These are phyloP conservation scores for Spea hammondii DNA, from an alignment of 2,797 vertebrate species.

Conservation along the genomic window DNA sequence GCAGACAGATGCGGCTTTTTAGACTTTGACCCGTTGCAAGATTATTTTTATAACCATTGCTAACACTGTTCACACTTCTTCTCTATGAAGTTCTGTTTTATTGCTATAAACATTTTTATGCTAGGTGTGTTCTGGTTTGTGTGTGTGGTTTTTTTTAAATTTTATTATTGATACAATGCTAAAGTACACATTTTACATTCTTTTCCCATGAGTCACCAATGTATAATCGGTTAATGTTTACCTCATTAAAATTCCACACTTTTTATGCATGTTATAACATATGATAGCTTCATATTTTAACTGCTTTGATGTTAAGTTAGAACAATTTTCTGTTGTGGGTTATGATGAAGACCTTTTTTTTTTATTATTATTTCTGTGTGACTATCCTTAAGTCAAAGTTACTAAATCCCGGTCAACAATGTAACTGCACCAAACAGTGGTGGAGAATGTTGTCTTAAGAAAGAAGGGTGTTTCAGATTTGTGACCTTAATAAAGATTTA, in stretches of 20 bases:
- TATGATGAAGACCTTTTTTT: too few species aligned
- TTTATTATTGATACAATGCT: constrained; percentile 52
- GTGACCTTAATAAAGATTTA: too few species aligned
- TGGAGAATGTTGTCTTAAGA: too few species aligned
- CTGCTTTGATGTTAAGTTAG: constrained; percentile 8
- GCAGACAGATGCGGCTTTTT: too few species aligned
- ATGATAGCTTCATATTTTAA: constrained; percentile 35
- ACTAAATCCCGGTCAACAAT: too few species aligned
- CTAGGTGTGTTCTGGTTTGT: constrained; percentile 34
- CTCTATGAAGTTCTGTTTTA: constrained; percentile 46
- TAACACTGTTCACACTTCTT: constrained; percentile 30
- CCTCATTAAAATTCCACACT: constrained; percentile 47
- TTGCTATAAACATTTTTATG: constrained; percentile 48
- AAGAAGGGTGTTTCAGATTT: too few species aligned
- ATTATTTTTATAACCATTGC: constrained; percentile 58
- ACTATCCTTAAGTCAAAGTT: too few species aligned
- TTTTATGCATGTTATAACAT: constrained; percentile 45
- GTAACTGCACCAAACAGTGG: too few species aligned
- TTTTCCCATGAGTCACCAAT: constrained; percentile 44
- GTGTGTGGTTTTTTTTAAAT: background rate
- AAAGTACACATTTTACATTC: constrained; percentile 53
- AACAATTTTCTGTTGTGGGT: too few species aligned
- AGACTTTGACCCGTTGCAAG: constrained; percentile 57
- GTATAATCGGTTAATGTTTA: constrained; percentile 42
- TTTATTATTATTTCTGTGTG: too few species aligned